A percentile compares a stretch with the other conserved stretches of the same genome.
phyloP scores from a whole-genome alignment of 2,113 vertebrate species.

The Pavo muticus region DNA sequence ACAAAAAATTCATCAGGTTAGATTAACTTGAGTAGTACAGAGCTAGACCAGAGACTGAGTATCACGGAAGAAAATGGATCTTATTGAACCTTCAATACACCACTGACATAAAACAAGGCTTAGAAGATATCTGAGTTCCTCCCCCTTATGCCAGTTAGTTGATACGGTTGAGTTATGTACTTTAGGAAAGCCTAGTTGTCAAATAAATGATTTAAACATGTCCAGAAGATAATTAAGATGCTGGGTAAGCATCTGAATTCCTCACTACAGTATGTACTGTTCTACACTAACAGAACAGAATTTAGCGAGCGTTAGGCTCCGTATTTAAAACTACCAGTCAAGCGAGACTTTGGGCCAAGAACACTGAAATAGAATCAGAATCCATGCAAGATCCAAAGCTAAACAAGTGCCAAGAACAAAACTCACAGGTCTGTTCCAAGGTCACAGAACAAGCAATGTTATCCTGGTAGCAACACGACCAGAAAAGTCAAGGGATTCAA shows the following conservation, averaged over 20 bases:
- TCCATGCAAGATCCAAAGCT: not conserved
- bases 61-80: fast-evolving
- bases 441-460: not conserved
- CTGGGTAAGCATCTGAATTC: not conserved
- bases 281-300: not conserved
- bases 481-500: not conserved
- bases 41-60: not conserved
- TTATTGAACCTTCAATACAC: not conserved
- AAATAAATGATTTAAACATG: not conserved
- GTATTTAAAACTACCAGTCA: not conserved
- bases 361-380: not conserved
- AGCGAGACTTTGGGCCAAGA: not conserved
- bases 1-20: not conserved
- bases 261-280: not conserved
- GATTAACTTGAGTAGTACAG: not conserved
- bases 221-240: not conserved
- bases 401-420: not conserved
- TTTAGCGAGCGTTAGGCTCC: not conserved
- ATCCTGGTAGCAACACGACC: not conserved
- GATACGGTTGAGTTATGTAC: not conserved
- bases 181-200: not conserved
- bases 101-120: not conserved
- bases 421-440: not conserved
- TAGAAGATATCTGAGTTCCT: not conserved
- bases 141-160: not conserved